phyloP scores from a whole-genome alignment of 2,797 vertebrate species.

The Gorsachius magnificus region DNA sequence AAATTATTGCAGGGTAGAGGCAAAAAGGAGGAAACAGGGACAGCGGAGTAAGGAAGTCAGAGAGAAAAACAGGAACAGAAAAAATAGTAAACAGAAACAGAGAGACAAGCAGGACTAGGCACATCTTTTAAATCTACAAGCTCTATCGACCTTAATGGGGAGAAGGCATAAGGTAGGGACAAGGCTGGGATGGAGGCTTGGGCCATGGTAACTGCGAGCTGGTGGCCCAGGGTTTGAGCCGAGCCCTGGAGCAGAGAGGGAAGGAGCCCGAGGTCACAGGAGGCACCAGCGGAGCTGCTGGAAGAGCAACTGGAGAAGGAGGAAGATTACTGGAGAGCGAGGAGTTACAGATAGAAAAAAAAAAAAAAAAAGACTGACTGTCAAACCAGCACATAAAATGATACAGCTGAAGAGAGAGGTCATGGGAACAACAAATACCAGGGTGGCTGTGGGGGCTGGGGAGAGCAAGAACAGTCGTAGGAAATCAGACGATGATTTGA shows the following conservation, averaged over 20 bases:
- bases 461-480: not conserved
- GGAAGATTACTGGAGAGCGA: not conserved
- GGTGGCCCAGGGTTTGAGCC: not conserved
- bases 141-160: not conserved
- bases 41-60: not conserved
- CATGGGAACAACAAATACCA: not conserved
- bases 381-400: not conserved
- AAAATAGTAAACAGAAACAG: not conserved
- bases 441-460: not conserved
- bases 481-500: not conserved
- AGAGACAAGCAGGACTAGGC: not conserved
- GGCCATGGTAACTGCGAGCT: not conserved
- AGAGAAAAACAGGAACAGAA: not conserved
- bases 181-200: not conserved
- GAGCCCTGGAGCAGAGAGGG: not conserved
- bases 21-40: not conserved
- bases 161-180: not conserved
- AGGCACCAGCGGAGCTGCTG: not conserved
- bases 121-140: not conserved
- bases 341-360: not conserved
- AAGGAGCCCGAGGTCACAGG: not conserved
- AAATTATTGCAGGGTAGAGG: not conserved
- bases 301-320: not conserved
- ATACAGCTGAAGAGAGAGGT: constrained; percentile 16
- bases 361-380: not conserved